Evolutionary conservation across 53 echinoderm and acorn worm genomes (phyloP), one percentile per base, ranked within the genome.

Genomic region (Paracentrotus lividus): DNA sequence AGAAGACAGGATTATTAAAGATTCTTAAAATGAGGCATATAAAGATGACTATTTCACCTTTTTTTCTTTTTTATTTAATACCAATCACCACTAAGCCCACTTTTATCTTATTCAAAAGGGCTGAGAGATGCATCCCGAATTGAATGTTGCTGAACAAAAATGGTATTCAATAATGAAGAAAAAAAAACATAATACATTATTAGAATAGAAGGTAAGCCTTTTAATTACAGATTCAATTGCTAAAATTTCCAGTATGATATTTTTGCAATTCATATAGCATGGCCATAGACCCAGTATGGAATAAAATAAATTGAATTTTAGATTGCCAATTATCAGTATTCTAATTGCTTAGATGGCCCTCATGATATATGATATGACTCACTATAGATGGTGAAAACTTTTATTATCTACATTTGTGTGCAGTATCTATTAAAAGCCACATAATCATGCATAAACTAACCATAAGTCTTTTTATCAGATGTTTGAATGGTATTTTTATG

Each of bases 251-350:
- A 81, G 15, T 81, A 26, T 3, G 2, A 81, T 2, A 45, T 3
- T n/a, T 81, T 47, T 81, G 26, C 27, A 45, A n/a, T 47, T 23
- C 45, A 26, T 47, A 0, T 21, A 10, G 20, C 47, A n/a, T n/a
- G n/a, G 1, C 81, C 24, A 10, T 8, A 43, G 47, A 44, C 12
- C 44, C 47, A n/a, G n/a, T n/a, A 21, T 45, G 4, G 47, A 43
- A 81, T 33, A 18, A 47, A 10, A 26, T 38, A n/a, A 81, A 81
- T 81, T 47, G 81, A 81, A 81, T 9, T 47, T 49, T 47, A 45
- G 81, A 81, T 81, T 81, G 81, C 44, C 81, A 47, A 81, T 81
- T 81, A 81, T 13, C 26, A 45, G 12, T 26, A 47, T 18, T 47
- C 44, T 26, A 47, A 10, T 81, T 18, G 77, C 43, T 77, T 8